Evolutionary conservation across 2,113 vertebrate species (phyloP), one percentile per base, ranked within the genome.

Genomic region (Empidonax traillii): DNA sequence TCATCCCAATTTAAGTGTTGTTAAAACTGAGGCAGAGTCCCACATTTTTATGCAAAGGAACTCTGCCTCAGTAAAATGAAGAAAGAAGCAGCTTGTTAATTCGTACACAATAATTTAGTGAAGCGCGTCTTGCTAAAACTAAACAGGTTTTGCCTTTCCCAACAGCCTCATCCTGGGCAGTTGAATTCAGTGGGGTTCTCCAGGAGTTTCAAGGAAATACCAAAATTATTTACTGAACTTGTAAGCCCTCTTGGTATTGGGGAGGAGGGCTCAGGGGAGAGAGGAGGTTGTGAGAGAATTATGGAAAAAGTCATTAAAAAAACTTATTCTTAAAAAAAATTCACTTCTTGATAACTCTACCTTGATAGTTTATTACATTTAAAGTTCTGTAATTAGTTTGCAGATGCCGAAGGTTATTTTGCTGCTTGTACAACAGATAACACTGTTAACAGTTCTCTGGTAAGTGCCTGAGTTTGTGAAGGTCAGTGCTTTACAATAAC

Each of bases 371-470:
- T 46, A 44, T 88, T 81, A 58, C 53, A 95, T 90, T 46, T 86
- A 82, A 59, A 47, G 28, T 93, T 90, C 53, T 95, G 19, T 96
- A 49, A 97, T 96, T 95, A 99, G 99, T 99, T 99, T 98, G 97
- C 98, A 97, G 99, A 99, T 98, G 98, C 98, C 71, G 99, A 99
- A 96, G 98, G 98, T 87, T 99, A 99, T 96, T 99, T 99, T 96
- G 97, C 98, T 87, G 97, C 98, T 84, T 99, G 98, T 96, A 97
- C 98, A 97, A 98, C 98, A 85, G 99, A 99, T 92, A 98, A 96
- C 63, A 94, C 98, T 95, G 96, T 98, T 91, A 99, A 97, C 97
- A 98, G 99, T 97, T 98, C 98, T 90, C 98, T 99, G 98, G 99
- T 99, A 97, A 93, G 99, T 98, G 75, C 43, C 86, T 79, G 71